Conservation (phyloP, 2,113 vertebrate species). For the Cavia porcellus region DNA sequence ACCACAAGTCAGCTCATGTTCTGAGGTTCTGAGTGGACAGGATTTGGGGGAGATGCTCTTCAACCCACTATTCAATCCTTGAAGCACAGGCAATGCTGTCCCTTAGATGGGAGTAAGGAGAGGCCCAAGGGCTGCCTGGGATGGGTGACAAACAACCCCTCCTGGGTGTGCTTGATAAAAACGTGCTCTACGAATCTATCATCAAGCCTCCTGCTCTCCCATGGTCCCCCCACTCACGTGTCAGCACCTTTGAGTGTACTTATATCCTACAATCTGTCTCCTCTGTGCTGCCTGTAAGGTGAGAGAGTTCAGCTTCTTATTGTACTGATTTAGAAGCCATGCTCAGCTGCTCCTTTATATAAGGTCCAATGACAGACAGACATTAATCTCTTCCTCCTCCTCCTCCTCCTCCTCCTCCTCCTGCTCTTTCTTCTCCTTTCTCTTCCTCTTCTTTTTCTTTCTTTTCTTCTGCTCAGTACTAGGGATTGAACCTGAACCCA, state of each 20-base stretch:
- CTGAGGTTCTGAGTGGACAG: not conserved
- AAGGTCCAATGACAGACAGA: not conserved
- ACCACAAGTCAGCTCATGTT: not conserved
- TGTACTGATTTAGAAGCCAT: not conserved
- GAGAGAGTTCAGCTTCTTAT: too few species aligned
- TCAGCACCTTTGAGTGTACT: not conserved
- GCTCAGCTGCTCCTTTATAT: too few species aligned
- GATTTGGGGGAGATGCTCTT: too few species aligned
- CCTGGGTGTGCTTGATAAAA: not conserved
- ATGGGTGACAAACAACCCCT: too few species aligned
- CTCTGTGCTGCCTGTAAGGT: accelerated
- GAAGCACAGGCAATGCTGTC: not conserved
- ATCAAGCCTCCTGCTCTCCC: not conserved
- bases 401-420: not conserved
- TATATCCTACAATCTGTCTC: too few species aligned
- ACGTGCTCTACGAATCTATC: not conserved
- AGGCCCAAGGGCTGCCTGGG: not conserved
- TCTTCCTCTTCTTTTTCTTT: too few species aligned
- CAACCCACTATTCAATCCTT: too few species aligned
- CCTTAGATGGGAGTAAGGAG: not conserved
- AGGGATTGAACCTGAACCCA: not conserved
- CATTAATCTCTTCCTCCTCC: not conserved
- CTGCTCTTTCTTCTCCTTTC: too few species aligned
- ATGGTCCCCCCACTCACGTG: not conserved
- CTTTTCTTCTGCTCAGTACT: not conserved